Evolutionary conservation across 1,140 invertebrate species (phyloP), one percentile per base, ranked within the genome.

Genomic region (Amphibalanus amphitrite): DNA sequence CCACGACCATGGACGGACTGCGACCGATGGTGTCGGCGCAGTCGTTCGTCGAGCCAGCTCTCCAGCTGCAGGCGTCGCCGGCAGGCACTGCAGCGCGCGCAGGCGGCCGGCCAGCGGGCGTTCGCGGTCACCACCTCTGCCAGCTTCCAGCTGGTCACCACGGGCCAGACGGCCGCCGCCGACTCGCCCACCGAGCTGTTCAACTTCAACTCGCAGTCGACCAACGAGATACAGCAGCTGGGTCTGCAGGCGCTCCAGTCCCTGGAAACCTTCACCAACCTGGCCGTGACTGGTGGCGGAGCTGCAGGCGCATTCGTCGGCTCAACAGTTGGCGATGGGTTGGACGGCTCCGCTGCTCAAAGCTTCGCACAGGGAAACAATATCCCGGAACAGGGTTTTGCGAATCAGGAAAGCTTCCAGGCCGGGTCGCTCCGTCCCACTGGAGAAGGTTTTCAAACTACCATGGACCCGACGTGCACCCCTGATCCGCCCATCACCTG

Each of bases 401-500:
- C 33, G 15, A 38, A 38, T 4, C 4, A 38, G 33, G 33, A 38
- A 38, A n/a, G 38, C 6, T 38, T 6, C 38, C 38, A 17, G 38
- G 17, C 38, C 6, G 17, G 17, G 6, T 17, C 6, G 38, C 38
- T 38, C 17, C 38, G 6, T 38, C 38, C 47, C 47, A 3, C 33
- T 6, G 33, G 47, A 8, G 10, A 59, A 1, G 13, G 47, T 13
- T 59, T 1, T 20, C 82, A 0, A 85, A 92, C 75, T 95, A 98
- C 81, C 89, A 88, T 0, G 26, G 65, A 20, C 8, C 65, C 65
- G 3, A 67, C 8, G 1, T 67, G 65, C 17, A 67, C 65, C 17
- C n/a, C 28, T 26, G 28, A 67, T 4, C 8, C 23, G 28, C n/a
- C 26, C 3, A 26, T 28, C n/a, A 10, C 8, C 3, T 67, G 65